Conservation (phyloP, 1,140 invertebrate genomes). For the Drosophila varians region DNA sequence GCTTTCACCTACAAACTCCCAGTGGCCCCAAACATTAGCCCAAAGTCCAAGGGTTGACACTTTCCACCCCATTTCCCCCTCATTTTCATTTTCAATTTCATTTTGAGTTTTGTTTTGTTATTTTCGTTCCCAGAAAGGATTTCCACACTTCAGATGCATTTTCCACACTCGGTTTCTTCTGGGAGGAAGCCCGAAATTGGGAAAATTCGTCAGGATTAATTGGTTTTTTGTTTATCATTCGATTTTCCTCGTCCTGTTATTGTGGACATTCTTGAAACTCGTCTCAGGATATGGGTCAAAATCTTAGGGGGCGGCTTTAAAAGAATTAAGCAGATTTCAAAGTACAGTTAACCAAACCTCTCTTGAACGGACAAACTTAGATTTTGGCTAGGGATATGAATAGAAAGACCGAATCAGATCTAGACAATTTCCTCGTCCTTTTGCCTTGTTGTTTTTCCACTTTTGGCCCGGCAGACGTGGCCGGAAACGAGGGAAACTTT, state of each 20-base stretch:
- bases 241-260: too few species aligned
- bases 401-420: not conserved
- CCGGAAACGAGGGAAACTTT: conserved; percentile 64
- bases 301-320: too few species aligned
- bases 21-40: not conserved
- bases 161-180: not conserved
- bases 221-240: too few species aligned
- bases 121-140: conserved; percentile 3
- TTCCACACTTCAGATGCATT: conserved; percentile 24
- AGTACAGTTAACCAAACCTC: too few species aligned
- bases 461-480: conserved; percentile 14
- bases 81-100: conserved; percentile 13
- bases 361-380: too few species aligned
- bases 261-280: too few species aligned
- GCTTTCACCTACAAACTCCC: conserved; percentile 23
- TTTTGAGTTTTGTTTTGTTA: conserved; percentile 20
- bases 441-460: too few species aligned
- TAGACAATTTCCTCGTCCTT: conserved; percentile 19
- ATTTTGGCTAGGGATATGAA: too few species aligned
- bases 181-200: conserved; percentile 26
- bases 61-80: conserved; percentile 9
- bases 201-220: conserved; percentile 50
- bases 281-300: too few species aligned
- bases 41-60: conserved; percentile 8
- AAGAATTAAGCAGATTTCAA: too few species aligned